Evolutionary conservation across 2,113 vertebrate genomes (phyloP).

Genomic region (Procavia capensis): DNA sequence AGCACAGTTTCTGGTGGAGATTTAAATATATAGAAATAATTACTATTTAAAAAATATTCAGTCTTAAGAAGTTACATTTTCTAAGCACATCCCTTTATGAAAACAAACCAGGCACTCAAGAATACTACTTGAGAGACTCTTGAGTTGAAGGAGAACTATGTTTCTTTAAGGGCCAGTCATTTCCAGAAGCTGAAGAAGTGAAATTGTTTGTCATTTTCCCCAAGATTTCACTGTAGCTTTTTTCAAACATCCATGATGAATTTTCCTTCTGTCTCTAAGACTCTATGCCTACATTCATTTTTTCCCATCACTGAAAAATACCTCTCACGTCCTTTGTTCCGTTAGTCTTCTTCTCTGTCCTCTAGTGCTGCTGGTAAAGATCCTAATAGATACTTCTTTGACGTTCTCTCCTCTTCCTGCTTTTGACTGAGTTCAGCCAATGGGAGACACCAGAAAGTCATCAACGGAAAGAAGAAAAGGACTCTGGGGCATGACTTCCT

Average conservation of each 20-base stretch:
- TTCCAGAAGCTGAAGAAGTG: not conserved
- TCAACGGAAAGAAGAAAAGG: not conserved
- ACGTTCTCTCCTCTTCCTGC: rapidly evolving
- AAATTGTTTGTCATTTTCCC: not conserved
- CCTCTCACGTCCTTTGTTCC: not conserved
- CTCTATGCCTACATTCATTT: not conserved
- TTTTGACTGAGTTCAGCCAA: not conserved
- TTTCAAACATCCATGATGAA: not conserved
- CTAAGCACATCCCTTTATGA: not conserved
- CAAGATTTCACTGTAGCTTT: not conserved
- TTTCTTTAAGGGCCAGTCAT: not conserved
- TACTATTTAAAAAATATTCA: not conserved
- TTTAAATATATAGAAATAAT: not conserved
- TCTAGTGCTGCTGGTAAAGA: not conserved
- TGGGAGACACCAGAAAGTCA: not conserved
- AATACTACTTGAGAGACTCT: not conserved
- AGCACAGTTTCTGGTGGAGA: not conserved
- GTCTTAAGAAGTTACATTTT: not conserved
- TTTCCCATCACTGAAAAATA: not conserved
- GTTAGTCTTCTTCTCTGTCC: not conserved
- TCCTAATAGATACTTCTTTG: not conserved
- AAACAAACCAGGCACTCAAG: not conserved
- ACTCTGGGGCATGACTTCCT: not conserved
- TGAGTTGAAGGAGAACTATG: not conserved
- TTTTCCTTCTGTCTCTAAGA: not conserved